Evolutionary conservation across 1,140 invertebrate species (phyloP), one percentile per base, ranked within the genome.

Genomic region (Camponotus floridanus): DNA sequence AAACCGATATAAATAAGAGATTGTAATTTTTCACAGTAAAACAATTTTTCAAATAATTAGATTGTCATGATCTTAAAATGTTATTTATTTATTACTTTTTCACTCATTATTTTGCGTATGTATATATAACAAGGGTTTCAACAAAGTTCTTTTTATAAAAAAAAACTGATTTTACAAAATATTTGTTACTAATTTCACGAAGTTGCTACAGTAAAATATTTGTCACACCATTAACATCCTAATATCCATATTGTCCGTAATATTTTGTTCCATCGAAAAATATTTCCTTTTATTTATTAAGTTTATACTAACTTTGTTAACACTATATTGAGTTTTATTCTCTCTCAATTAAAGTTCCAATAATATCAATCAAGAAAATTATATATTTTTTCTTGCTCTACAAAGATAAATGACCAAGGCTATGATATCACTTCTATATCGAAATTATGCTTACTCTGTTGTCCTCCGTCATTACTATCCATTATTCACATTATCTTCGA

Each of bases 401-500:
- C 15, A 42, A 18, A 36, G 51, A 9, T 11, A 0, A n/a, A 26
- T 65, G n/a, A 1, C 13, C 31, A 31, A 57, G 70, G 31, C 57
- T 33, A 4, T 70, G n/a, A 64, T n/a, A 13, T 70, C 36, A 42
- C 70, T 80, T 39, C 33, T 80, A n/a, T 55, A 70, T 13, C 15
- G 13, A 70, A 39, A 42, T 26, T 70, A 26, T 8, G 36, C 21
- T 70, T 48, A 80, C 64, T 80, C 45, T 48, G 7, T 51, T 48
- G 42, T 65, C 45, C 18, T 65, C 18, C 61, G 31, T 31, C 13
- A 21, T 21, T 64, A 36, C 33, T 18, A 48, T 64, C 42, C 26
- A 15, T 61, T 59, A 76, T 55, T 2, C 76, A 31, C 9, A 15
- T 36, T 65, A 65, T 79, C 45, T 31, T 78, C 42, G n/a, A 65